Percentiles rank a stretch among this genome's conserved stretches.
Evolutionary conservation across 2,888 invertebrate species (phyloP).

Genomic region (Mimumesa dahlbomi): DNA sequence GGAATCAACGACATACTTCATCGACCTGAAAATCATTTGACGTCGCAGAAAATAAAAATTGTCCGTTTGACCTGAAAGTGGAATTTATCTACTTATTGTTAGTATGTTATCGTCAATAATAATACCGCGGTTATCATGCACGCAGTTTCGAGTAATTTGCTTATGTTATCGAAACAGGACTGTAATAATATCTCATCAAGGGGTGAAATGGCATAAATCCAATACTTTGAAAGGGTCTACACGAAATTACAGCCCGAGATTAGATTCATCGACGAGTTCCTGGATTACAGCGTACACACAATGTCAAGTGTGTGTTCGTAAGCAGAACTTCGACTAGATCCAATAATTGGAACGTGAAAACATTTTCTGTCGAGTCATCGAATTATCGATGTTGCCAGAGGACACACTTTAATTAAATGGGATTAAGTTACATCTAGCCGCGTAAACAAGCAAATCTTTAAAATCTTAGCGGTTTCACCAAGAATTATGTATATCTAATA

Average conservation of each 20-base stretch:
- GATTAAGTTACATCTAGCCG: conserved; percentile 35
- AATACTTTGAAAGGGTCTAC: conserved; percentile 9
- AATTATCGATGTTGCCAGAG: conserved; percentile 30
- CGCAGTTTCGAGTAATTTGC: background rate
- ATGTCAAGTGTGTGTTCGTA: conserved; percentile 15
- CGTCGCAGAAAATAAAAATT: too few relatives aligned
- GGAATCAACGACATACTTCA: too few relatives aligned
- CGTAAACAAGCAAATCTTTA: conserved; percentile 30
- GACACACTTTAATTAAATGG: conserved; percentile 39
- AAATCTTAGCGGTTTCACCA: conserved; percentile 3
- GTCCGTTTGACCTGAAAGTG: too few relatives aligned
- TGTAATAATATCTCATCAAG: conserved; percentile 4
- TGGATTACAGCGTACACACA: conserved; percentile 19
- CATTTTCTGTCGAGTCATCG: conserved; percentile 47
- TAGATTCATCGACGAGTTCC: conserved; percentile 27
- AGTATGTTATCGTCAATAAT: too few relatives aligned
- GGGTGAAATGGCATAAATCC: conserved; percentile 7
- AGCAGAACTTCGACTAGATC: conserved; percentile 35
- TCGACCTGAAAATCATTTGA: too few relatives aligned
- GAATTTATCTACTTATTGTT: too few relatives aligned
- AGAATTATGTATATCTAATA: conserved; percentile 16
- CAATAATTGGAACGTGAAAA: conserved; percentile 54
- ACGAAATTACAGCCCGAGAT: conserved; percentile 24
- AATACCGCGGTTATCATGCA: background rate
- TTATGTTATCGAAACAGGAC: background rate